A percentile compares a stretch with the other conserved stretches of the same genome.
Conservation (phyloP, 2,797 vertebrate species). For the Xiphophorus birchmanni region DNA sequence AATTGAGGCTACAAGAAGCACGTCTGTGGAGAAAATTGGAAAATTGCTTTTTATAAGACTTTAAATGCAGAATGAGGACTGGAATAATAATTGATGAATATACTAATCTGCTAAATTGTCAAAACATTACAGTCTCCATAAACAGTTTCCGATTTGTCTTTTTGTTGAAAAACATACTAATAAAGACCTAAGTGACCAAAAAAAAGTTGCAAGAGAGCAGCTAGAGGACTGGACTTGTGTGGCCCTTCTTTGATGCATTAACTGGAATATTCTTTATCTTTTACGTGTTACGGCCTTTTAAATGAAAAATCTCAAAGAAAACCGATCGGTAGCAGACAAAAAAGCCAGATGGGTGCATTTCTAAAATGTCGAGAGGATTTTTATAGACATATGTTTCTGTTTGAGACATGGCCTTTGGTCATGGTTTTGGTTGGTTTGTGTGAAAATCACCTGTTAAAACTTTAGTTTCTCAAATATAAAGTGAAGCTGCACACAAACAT, state of each 20-base stretch:
- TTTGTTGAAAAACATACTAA: too few species aligned
- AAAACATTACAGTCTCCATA: too few species aligned
- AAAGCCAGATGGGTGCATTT: background rate
- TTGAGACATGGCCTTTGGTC: background rate
- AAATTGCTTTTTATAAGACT: too few species aligned
- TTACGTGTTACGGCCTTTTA: background rate
- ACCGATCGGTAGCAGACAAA: background rate
- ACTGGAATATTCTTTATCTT: background rate
- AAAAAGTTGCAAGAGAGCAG: background rate
- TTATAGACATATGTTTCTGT: background rate
- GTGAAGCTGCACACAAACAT: background rate
- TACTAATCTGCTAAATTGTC: too few species aligned
- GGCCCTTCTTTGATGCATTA: background rate
- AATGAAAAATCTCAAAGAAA: background rate
- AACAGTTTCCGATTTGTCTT: too few species aligned
- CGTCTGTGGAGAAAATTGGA: too few species aligned
- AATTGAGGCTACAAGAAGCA: too few species aligned
- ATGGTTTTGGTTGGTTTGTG: background rate
- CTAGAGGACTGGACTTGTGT: background rate
- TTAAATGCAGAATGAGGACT: too few species aligned
- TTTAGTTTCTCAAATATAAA: background rate
- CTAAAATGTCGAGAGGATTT: background rate
- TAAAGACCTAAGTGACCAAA: too few species aligned
- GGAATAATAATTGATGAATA: too few species aligned
- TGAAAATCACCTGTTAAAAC: background rate